A percentile compares a stretch with the other conserved stretches of the same genome.
Evolutionary conservation across 2,888 invertebrate genomes (phyloP).

Genomic region (Punctoribates punctum): DNA sequence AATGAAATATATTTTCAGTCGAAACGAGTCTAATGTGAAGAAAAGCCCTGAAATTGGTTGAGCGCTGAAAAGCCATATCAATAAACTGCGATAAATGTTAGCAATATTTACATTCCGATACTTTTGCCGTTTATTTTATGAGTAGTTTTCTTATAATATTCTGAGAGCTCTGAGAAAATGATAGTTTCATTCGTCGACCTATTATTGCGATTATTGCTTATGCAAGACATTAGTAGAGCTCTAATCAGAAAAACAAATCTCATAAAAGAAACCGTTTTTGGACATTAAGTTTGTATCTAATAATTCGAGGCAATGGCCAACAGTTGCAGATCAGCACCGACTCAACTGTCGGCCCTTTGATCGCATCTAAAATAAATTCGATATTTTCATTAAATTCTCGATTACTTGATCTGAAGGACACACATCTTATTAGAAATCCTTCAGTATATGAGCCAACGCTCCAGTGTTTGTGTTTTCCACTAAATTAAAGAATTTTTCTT

Average conservation of each 20-base stretch:
- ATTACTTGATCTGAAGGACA: not conserved
- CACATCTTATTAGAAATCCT: not conserved
- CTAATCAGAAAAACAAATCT: conserved; percentile 30
- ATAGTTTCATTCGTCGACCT: not conserved
- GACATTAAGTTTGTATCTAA: conserved; percentile 32
- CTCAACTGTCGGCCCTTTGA: not conserved
- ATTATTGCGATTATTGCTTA: conserved; percentile 9
- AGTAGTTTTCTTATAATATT: conserved; percentile 8
- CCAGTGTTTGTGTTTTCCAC: not conserved
- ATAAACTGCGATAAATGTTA: conserved; percentile 29
- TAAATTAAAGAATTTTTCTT: not conserved
- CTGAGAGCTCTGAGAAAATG: not conserved
- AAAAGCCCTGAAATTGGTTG: not conserved
- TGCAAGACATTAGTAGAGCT: conserved; percentile 27
- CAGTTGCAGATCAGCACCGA: not conserved
- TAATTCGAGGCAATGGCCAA: conserved; percentile 5
- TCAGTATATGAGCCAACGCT: not conserved
- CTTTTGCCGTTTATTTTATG: conserved; percentile 21
- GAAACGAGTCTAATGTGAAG: not conserved
- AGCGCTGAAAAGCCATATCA: conserved; percentile 23
- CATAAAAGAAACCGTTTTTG: conserved; percentile 25
- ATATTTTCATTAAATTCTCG: not conserved
- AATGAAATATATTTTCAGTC: not conserved
- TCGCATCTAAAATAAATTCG: not conserved
- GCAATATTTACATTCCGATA: conserved; percentile 25